Base-by-base conservation (phyloP, 2,888 invertebrate genomes). In the Eilema caniola region DNA sequence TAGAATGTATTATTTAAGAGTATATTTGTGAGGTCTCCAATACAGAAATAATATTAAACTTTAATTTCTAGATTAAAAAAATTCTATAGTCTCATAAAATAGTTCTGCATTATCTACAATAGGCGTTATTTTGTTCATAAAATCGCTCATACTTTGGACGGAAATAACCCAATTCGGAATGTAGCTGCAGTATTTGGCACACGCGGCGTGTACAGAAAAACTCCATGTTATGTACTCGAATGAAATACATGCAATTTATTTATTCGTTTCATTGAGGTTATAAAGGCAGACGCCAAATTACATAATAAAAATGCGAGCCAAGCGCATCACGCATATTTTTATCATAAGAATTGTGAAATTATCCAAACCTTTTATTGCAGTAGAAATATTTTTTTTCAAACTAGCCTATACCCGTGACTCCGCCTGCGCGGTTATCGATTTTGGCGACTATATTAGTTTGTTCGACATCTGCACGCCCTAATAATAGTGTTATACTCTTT, bases 201-300 rank as follows among this genome's bases (percentile, higher is more conserved):
- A 76, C 81, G 76, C 77, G 75, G 79, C 77, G 71, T 61, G 25
- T 63, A 70, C 78, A 83, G 80, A 85, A 83, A 88, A 89, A 89
- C 53, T n/a, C 53, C 53, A 53, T 87, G 86, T 79, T 87, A 86
- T 83, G 80, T 81, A 85, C 78, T 83, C 82, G 79, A 84, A 88
- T 86, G 87, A 86, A 89, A 88, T 85, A 87, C 89, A 86, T 53
- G 53, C 53, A 53, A 89, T 91, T 89, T 91, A 90, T 90, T 91
- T 87, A 88, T 89, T 87, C 85, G 82, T 82, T 79, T 82, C 85
- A 86, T 88, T 53, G 53, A 53, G 84, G 84, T 86, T 84, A 86
- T 88, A 83, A 85, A 81, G 77, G 77, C 76, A 68, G 80, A 81
- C 83, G 81, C 78, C 83, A 80, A 79, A 81, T 82, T 75, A 74